Evolutionary conservation across 30 jellyfish, hydroid and myxozoan genomes (phyloP).

Genomic region (Turritopsis dohrnii): DNA sequence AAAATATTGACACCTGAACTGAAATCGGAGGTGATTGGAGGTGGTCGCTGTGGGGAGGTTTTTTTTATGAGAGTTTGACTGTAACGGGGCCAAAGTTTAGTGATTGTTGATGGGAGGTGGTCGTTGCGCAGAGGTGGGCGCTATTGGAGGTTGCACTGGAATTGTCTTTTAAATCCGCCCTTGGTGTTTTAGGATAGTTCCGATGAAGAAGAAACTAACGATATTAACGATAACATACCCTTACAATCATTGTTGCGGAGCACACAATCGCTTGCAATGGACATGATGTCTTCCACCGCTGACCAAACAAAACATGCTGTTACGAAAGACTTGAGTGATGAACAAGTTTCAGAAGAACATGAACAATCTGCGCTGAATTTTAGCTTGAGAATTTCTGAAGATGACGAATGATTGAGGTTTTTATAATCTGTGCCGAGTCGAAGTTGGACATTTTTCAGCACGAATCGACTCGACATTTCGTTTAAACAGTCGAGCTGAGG

Average conservation of each 20-base stretch:
- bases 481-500: too few relatives aligned
- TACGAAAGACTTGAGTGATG: not conserved
- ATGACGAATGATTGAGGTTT: constrained; percentile 11
- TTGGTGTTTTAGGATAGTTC: not conserved
- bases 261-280: not conserved
- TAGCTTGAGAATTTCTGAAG: constrained; percentile 32
- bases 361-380: constrained; percentile 30
- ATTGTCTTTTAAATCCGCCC: not conserved
- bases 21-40: too few relatives aligned
- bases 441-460: too few relatives aligned
- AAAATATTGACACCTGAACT: not conserved
- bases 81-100: too few relatives aligned
- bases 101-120: too few relatives aligned
- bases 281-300: not conserved
- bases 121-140: too few relatives aligned
- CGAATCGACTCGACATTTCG: too few relatives aligned
- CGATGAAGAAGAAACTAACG: not conserved
- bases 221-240: not conserved
- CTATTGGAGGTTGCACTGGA: too few relatives aligned
- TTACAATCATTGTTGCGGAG: not conserved
- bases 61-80: too few relatives aligned
- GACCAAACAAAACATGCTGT: not conserved
- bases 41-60: too few relatives aligned
- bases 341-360: not conserved
- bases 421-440: too few relatives aligned